These are phyloP conservation scores for Paracanthobrama guichenoti DNA, from an alignment of 2,113 vertebrate species.

Conservation along the genomic window DNA sequence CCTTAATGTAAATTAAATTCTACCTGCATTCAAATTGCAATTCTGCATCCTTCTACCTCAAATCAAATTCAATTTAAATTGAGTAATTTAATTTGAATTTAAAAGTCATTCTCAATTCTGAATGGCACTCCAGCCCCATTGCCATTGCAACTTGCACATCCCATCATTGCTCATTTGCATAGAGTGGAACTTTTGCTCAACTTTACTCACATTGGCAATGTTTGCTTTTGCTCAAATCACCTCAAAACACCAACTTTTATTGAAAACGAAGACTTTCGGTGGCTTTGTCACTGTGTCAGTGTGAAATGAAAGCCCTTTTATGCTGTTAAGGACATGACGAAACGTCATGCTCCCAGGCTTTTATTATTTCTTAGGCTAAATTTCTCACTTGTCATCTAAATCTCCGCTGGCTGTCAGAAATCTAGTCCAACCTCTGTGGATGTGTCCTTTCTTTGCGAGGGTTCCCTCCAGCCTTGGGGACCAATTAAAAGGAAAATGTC, in stretches of 20 bases:
- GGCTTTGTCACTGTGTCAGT: conserved; percentile 3
- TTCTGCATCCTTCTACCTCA: neutral
- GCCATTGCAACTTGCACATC: neutral
- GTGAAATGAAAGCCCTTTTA: conserved; percentile 16
- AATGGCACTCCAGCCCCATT: neutral
- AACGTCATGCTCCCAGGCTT: neutral
- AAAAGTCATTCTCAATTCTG: neutral
- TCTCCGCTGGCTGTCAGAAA: neutral
- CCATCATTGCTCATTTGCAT: neutral
- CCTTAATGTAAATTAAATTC: no score
- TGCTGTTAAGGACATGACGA: neutral
- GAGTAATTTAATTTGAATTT: neutral
- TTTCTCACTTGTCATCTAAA: conserved; percentile 28
- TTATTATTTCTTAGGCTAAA: conserved; percentile 19
- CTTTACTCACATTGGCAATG: neutral
- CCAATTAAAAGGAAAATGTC: conserved; percentile 2
- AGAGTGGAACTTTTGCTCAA: neutral
- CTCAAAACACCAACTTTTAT: neutral
- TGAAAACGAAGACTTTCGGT: neutral
- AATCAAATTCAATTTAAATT: neutral
- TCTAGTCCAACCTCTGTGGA: neutral
- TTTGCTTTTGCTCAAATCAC: neutral
- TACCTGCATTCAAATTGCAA: no score
- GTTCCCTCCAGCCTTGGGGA: neutral
- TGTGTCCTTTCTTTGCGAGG: neutral